Evolutionary conservation across 2,797 vertebrate genomes (phyloP), one percentile per base, ranked within the genome.

Genomic region (Gobio occitaniae): DNA sequence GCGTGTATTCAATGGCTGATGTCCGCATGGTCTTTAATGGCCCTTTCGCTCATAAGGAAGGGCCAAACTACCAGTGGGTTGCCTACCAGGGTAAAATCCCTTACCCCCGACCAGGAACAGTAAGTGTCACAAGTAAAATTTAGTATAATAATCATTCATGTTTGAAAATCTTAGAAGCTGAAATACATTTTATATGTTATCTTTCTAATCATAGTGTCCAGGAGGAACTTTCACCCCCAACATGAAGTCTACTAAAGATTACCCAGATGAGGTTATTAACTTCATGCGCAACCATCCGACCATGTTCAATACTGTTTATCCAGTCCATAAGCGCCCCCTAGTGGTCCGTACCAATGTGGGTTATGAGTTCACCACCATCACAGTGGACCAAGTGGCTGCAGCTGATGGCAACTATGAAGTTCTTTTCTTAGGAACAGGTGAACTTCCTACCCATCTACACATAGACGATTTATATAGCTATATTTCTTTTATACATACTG

Each of bases 1-100:
- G 98, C 2, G 98, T 99, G 71, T 99, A 99, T 94, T 98, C 98
- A 71, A 99, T 99, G 98, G 96, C 97, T 0, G 98, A 99, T 91
- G 98, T 99, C 74, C 97, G 98, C 29, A 99, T 98, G 97, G 98
- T 99, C 90, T 99, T 99, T 94, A 99, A 99, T 0, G 98, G 98
- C 50, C 98, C 98, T 48, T 99, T 99, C 5, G 98, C 98, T 0
- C 98, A 99, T 93, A 99, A 99, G 89, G 98, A 99, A 85, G 98
- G 98, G 16, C 98, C 98, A 87, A 99, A 99, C 93, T 99, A 99
- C 93, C 98, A 99, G 92, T 99, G 98, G 98, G 97, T 99, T 94
- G 97, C 98, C 38, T 99, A 97, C 93, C 96, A 96, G 0, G 98
- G 98, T 87, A 99, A 99, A 94, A 99, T 99, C 93, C 98, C 98